Evolutionary conservation across 2,888 invertebrate species (phyloP), one percentile per base, ranked within the genome.

Genomic region (Caenorhabditis parvicauda): DNA sequence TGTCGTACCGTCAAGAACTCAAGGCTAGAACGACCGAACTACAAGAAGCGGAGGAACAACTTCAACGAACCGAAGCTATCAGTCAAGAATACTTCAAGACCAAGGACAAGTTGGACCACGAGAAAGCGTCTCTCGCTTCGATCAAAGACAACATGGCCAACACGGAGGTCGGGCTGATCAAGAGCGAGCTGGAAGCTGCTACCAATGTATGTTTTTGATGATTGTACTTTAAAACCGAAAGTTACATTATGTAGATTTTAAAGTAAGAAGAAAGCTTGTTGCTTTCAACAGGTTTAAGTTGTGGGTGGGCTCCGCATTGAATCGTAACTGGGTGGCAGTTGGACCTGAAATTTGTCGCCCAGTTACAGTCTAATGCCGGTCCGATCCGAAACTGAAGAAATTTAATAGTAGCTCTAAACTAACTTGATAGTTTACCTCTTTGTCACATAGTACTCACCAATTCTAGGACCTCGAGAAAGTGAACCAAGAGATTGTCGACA

Each of bases 161-260:
- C 38, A 69, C 62, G 35, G 62, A 59, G 3, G 35, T 64, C n/a
- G 66, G 70, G 42, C 51, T 70, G 25, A 49, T 72, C 3, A 42
- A 52, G n/a, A 56, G 52, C 2, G 72, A 72, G 19, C 51, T 72
- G 4, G 61, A 49, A 1, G 44, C 41, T 2, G 39, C 44, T 29
- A 48, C 46, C 38, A 43, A 53, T 27, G 54, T 59, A 28, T 21
- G 37, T n/a, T n/a, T n/a, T 45, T 51, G 59, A 61, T 21, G 9
- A 14, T 43, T 43, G 5, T 25, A 24, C 5, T 21, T 7, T 19
- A 12, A 9, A 43, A 19, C 22, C n/a, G 5, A n/a, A 17, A 43
- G 19, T 43, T 43, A 5, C 3, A 43, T 9, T 21, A 17, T 4
- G 5, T 22, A 9, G 22, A 25, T 43, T 43, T 22, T 43, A 12